Percentiles rank a stretch among this genome's conserved stretches.
phyloP scores from a whole-genome alignment of 2,888 invertebrate species.

The Pinctada fucata region DNA sequence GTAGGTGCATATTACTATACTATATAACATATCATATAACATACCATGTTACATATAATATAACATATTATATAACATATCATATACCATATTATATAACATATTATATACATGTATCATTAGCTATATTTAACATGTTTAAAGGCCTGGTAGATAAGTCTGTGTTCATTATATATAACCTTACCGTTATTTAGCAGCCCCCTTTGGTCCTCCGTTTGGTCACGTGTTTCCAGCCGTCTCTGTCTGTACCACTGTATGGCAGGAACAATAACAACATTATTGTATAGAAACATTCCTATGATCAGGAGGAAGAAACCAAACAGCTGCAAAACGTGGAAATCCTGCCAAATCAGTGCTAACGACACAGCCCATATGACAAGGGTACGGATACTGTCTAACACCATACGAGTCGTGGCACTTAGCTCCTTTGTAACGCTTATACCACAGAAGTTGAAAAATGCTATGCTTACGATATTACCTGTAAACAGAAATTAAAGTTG shows the following conservation, averaged over 20 bases:
- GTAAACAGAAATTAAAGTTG: conserved; percentile 46
- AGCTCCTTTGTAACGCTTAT: conserved; percentile 95
- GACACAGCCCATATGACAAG: conserved; percentile 93
- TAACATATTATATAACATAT: too few species aligned
- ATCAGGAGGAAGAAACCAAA: conserved; percentile 76
- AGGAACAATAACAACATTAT: conserved; percentile 77
- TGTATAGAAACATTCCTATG: conserved; percentile 82
- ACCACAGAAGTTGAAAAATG: conserved; percentile 92
- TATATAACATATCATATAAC: too few species aligned
- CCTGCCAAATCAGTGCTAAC: conserved; percentile 86
- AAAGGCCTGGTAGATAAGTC: too few species aligned
- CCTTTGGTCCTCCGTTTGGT: background rate
- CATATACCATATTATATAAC: too few species aligned
- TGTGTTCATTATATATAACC: too few species aligned
- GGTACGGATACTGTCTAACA: conserved; percentile 91
- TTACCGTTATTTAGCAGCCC: background rate
- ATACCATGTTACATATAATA: too few species aligned
- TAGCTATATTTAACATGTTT: too few species aligned
- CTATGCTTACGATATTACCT: conserved; percentile 90
- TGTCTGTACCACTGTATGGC: background rate
- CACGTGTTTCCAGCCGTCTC: background rate
- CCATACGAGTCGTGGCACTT: conserved; percentile 93
- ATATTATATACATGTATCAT: too few species aligned
- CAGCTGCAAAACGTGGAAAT: conserved; percentile 80
- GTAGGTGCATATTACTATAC: too few species aligned